A percentile compares a stretch with the other conserved stretches of the same genome.
phyloP scores from a whole-genome alignment of 2,797 vertebrate genomes.

The Sebastes matsubarae region DNA sequence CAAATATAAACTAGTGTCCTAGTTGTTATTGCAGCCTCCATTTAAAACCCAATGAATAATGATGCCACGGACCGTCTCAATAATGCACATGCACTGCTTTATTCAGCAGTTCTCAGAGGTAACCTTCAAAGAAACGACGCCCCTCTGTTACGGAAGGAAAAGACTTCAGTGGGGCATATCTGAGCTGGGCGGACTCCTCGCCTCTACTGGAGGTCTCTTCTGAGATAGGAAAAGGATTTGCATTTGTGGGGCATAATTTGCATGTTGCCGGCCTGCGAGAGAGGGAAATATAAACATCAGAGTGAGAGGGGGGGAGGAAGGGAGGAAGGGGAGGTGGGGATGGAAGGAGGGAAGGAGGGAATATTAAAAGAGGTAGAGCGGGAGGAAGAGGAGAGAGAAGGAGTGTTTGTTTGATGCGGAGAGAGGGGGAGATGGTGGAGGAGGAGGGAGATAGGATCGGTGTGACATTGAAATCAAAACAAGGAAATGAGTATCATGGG shows the following conservation, averaged over 20 bases:
- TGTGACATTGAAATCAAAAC: slow-evolving; percentile 74
- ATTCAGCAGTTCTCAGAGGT: slow-evolving; percentile 33
- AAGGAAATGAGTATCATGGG: slow-evolving; percentile 66
- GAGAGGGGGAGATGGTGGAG: neutral
- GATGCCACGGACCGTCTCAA: neutral
- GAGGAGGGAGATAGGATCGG: slow-evolving; percentile 47
- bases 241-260: slow-evolving; percentile 76
- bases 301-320: neutral
- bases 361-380: slow-evolving; percentile 5
- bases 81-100: slow-evolving; percentile 16
- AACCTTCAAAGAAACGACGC: slow-evolving; percentile 47
- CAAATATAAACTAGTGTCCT: neutral
- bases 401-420: slow-evolving; percentile 6
- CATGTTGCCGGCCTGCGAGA: slow-evolving; percentile 64
- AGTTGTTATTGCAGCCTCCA: neutral
- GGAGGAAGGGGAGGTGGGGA: neutral
- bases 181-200: slow-evolving; percentile 23
- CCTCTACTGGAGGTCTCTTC: slow-evolving; percentile 57
- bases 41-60: slow-evolving; percentile 10
- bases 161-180: slow-evolving; percentile 8
- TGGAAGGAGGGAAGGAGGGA: slow-evolving; percentile 10
- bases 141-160: slow-evolving; percentile 6
- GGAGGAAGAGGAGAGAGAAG: neutral
- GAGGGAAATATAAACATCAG: slow-evolving; percentile 46
- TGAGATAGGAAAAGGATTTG: slow-evolving; percentile 61